Percentiles rank a stretch among this genome's conserved stretches.
These are phyloP conservation scores for Gavia stellata DNA, from an alignment of 2,113 vertebrate species.

Conservation along the genomic window DNA sequence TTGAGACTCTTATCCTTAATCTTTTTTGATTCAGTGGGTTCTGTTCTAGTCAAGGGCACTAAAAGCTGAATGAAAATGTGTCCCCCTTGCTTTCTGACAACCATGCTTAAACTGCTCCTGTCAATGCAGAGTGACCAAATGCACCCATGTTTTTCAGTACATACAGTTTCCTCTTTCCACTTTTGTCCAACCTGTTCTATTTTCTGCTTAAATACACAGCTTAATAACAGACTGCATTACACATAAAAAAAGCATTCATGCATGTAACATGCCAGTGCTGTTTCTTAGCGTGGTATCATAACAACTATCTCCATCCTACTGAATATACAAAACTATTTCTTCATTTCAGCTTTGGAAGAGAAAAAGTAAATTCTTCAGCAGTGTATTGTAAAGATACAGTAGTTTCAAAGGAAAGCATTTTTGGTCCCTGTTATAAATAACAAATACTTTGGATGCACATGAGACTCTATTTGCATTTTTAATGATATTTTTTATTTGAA, in stretches of 20 bases:
- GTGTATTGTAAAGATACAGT: not conserved
- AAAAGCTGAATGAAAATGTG: not conserved
- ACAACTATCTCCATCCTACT: not conserved
- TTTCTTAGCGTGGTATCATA: not conserved
- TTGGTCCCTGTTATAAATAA: not conserved
- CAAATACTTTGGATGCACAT: not conserved
- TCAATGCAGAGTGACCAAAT: not conserved
- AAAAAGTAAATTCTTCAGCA: not conserved
- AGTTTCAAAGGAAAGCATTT: not conserved
- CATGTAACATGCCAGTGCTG: not conserved
- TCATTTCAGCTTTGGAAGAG: not conserved
- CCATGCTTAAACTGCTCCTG: not conserved
- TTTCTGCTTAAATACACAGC: not conserved
- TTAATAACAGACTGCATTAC: not conserved
- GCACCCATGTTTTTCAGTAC: not conserved
- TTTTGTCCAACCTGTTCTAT: not conserved
- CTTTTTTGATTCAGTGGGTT: slow-evolving; percentile 1
- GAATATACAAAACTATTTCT: not conserved
- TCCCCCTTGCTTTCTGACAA: not conserved
- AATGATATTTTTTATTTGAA: not conserved
- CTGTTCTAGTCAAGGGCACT: not conserved
- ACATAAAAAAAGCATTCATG: not conserved
- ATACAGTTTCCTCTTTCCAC: not conserved
- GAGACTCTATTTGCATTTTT: not conserved
- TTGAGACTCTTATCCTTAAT: slow-evolving; percentile 2